These are phyloP conservation scores for Caprella mutica DNA, from an alignment of 2,888 invertebrate genomes.

Conservation along the genomic window DNA sequence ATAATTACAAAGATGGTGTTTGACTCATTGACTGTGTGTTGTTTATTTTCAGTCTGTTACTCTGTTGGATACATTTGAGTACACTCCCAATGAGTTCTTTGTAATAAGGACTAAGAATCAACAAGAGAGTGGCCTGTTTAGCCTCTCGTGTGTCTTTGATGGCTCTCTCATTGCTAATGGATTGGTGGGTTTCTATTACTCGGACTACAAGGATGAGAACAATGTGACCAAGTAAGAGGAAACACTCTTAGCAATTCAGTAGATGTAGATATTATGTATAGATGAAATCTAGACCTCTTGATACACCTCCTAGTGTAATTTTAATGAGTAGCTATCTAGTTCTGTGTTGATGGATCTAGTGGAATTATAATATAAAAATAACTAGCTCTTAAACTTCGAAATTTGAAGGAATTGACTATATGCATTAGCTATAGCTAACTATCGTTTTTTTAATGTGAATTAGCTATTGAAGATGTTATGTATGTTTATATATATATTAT, in stretches of 20 bases:
- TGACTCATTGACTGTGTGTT: no score
- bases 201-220: constrained; percentile 45
- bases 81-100: constrained; percentile 42
- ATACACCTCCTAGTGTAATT: neutral
- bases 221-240: constrained; percentile 17
- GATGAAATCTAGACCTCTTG: no score
- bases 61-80: constrained; percentile 39
- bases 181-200: constrained; percentile 62
- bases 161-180: constrained; percentile 54
- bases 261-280: no score
- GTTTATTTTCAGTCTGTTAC: constrained; percentile 22
- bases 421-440: neutral
- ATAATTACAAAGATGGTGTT: no score
- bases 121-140: constrained; percentile 42
- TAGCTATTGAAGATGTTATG: no score
- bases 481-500: no score
- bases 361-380: no score
- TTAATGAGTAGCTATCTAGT: neutral
- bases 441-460: no score
- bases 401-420: no score
- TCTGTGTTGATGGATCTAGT: no score
- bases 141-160: constrained; percentile 50
- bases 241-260: no score
- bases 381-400: no score
- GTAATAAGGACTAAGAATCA: constrained; percentile 38